phyloP scores from a whole-genome alignment of 2,113 vertebrate species.

The Fregata magnificens region DNA sequence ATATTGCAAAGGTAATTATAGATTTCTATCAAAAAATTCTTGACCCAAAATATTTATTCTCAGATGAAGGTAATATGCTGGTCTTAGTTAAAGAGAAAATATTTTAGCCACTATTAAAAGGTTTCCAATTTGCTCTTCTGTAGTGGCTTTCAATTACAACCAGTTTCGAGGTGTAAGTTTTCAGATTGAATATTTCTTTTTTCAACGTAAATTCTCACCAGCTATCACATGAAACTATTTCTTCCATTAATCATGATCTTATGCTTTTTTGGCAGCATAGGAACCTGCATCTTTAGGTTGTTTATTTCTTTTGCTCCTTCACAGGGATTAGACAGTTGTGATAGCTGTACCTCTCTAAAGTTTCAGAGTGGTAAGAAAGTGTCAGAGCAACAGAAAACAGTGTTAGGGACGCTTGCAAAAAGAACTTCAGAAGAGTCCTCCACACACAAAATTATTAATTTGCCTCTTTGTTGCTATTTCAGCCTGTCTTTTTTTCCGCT shows the following conservation, averaged over 20 bases:
- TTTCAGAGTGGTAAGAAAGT: neutral
- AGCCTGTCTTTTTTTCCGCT: neutral
- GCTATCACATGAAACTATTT: neutral
- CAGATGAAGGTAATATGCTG: neutral
- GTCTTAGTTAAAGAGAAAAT: neutral
- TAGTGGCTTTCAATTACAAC: neutral
- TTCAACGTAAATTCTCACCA: neutral
- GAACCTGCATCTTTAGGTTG: neutral
- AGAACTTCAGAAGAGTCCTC: neutral
- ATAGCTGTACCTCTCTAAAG: neutral
- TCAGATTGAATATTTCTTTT: neutral
- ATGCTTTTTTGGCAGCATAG: neutral
- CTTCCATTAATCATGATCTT: conserved; percentile 4
- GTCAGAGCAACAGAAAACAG: neutral
- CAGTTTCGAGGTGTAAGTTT: neutral
- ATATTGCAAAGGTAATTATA: conserved; percentile 41
- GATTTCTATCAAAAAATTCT: conserved; percentile 18
- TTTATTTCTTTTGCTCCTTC: neutral
- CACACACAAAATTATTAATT: neutral
- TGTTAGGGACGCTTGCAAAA: neutral
- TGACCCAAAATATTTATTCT: conserved; percentile 10
- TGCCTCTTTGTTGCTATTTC: neutral
- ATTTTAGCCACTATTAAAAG: neutral
- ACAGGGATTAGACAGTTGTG: neutral
- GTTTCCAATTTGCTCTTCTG: neutral